Percentiles rank a stretch among this genome's conserved stretches.
Conservation (phyloP, 2,113 vertebrate species). For the Ailurus styani region DNA sequence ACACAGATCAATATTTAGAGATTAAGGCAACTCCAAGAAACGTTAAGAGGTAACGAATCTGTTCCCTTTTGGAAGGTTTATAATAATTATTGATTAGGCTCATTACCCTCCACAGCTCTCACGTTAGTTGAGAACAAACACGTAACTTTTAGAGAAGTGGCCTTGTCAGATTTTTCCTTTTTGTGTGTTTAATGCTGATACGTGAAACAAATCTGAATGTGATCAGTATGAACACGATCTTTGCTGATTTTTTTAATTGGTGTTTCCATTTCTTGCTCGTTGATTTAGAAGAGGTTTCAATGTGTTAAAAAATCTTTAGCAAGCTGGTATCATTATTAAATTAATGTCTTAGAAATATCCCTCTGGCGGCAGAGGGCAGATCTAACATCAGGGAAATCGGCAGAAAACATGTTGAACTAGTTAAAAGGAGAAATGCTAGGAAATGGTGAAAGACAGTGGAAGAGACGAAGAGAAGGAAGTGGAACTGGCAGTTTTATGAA, state of each 20-base stretch:
- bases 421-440: neutral
- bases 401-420: neutral
- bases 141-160: neutral
- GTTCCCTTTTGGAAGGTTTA: neutral
- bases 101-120: neutral
- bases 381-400: neutral
- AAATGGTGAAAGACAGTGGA: no score
- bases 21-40: neutral
- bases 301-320: neutral
- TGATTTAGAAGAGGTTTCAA: neutral
- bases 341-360: neutral
- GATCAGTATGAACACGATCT: neutral
- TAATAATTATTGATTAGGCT: neutral
- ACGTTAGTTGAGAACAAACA: neutral
- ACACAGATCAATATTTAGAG: neutral
- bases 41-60: neutral
- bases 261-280: neutral
- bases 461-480: neutral
- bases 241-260: neutral
- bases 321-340: neutral
- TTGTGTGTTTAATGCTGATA: neutral
- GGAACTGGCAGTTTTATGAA: neutral
- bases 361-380: neutral
- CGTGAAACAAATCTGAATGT: neutral
- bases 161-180: neutral